Evolutionary conservation across 2,797 vertebrate genomes (phyloP), one percentile per base, ranked within the genome.

Genomic region (Cynodonichthys magdalenae): DNA sequence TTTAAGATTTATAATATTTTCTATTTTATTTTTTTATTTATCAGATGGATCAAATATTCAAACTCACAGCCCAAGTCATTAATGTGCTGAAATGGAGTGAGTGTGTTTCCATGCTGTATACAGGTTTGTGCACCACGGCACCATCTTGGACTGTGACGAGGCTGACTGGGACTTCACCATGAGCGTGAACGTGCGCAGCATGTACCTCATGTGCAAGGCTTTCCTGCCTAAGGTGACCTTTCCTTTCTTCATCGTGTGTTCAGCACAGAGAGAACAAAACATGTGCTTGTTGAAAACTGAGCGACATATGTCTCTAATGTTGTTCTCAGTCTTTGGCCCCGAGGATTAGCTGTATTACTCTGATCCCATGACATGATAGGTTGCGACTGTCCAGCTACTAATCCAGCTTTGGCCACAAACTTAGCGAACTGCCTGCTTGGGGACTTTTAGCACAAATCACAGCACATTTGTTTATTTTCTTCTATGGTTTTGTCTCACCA

Each of bases 111-210:
- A 10, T 19, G 4, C 24, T 51, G 4, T 46, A 17, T 48, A 5
- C 80, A 98, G 96, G 57, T 98, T 97, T 82, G 97, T 99, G 55
- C 96, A 97, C 82, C 95, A 97, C 0, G 97, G 96, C 64, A 93
- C 94, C 28, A 92, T 99, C 87, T 82, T 99, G 90, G 93, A 98
- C 14, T 98, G 96, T 24, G 93, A 95, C 4, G 97, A 99, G 74
- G 89, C 79, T 0, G 96, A 97, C 86, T 99, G 97, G 97, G 93
- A 97, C 78, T 97, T 97, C 79, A 96, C 95, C 0, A 98, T 98
- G 97, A 95, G 94, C 15, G 84, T 98, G 67, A 99, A 97, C 0
- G 80, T 99, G 58, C 92, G 90, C 62, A 98, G 97, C 95, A 98
- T 99, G 96, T 99, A 95, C 74, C 91, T 98, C 56, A 98, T 98